Percentiles rank a stretch among this genome's conserved stretches.
Conservation (phyloP, 2,797 vertebrate species). For the Echeneis naucrates region DNA sequence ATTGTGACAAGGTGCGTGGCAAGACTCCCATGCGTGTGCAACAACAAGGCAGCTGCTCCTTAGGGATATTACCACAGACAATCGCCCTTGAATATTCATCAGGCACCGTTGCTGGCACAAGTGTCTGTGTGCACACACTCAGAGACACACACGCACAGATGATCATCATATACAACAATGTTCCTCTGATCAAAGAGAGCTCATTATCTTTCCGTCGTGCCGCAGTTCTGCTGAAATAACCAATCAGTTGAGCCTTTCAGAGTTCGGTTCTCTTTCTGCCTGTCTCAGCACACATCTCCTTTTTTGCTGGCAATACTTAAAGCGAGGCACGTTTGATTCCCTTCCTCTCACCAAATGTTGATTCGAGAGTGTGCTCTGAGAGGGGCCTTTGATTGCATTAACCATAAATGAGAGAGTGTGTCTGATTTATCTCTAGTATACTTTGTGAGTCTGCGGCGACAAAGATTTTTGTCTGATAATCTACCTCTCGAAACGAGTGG, state of each 20-base stretch:
- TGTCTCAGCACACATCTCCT: conserved; percentile 66
- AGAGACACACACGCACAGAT: conserved; percentile 12
- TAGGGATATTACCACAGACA: conserved; percentile 63
- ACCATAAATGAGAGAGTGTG: conserved; percentile 59
- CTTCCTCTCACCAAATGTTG: conserved; percentile 65
- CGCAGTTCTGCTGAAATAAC: conserved; percentile 71
- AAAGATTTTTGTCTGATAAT: conserved; percentile 61
- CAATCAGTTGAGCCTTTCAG: conserved; percentile 66
- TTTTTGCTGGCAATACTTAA: conserved; percentile 43
- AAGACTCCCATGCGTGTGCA: conserved; percentile 54
- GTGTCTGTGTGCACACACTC: conserved; percentile 17
- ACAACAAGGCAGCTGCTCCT: conserved; percentile 71
- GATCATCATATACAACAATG: conserved; percentile 72
- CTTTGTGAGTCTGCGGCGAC: conserved; percentile 47
- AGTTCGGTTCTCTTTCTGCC: conserved; percentile 57
- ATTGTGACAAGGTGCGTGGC: conserved; percentile 46
- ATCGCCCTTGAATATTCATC: conserved; percentile 75
- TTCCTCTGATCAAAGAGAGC: conserved; percentile 79
- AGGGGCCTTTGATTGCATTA: conserved; percentile 75
- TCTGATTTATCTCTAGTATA: conserved; percentile 66
- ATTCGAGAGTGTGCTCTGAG: conserved; percentile 64
- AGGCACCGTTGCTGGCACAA: conserved; percentile 42
- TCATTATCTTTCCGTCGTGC: conserved; percentile 74
- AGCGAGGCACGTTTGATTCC: conserved; percentile 51
- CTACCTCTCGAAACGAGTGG: conserved; percentile 60